phyloP scores from a whole-genome alignment of 1,140 invertebrate genomes.

The Heliconius congener region DNA sequence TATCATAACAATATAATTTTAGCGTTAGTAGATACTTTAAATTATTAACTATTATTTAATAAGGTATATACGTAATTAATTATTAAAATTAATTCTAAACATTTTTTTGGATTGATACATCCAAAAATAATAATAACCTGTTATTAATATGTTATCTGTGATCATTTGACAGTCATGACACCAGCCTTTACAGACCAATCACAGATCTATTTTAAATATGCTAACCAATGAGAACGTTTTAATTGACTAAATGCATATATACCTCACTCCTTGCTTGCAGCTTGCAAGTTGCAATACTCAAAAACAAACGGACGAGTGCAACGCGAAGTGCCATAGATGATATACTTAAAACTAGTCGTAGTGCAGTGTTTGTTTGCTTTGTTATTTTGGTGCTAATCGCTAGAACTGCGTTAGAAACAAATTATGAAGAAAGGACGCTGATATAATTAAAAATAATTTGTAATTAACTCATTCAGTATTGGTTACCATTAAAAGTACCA shows the following conservation, averaged over 20 bases:
- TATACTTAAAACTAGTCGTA: conserved; percentile 9
- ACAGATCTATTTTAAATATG: background rate
- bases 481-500: background rate
- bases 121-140: background rate
- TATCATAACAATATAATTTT: too few species aligned
- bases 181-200: conserved; percentile 17
- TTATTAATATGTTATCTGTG: background rate
- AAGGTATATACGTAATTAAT: too few species aligned
- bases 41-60: too few species aligned
- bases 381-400: conserved; percentile 39
- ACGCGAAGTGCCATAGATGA: conserved; percentile 21
- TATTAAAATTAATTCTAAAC: too few species aligned
- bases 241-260: conserved; percentile 22
- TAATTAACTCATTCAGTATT: background rate
- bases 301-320: conserved; percentile 38
- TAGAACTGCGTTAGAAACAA: conserved; percentile 14
- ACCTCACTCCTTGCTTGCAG: background rate
- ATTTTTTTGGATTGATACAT: too few species aligned
- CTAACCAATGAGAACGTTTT: conserved; percentile 19
- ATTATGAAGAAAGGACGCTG: conserved; percentile 24
- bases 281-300: conserved; percentile 32
- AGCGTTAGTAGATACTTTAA: too few species aligned
- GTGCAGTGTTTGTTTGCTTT: conserved; percentile 41
- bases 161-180: background rate
- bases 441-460: background rate